Base-by-base conservation (phyloP, 2,888 invertebrate genomes). In the Holacanthella duospinosa region DNA sequence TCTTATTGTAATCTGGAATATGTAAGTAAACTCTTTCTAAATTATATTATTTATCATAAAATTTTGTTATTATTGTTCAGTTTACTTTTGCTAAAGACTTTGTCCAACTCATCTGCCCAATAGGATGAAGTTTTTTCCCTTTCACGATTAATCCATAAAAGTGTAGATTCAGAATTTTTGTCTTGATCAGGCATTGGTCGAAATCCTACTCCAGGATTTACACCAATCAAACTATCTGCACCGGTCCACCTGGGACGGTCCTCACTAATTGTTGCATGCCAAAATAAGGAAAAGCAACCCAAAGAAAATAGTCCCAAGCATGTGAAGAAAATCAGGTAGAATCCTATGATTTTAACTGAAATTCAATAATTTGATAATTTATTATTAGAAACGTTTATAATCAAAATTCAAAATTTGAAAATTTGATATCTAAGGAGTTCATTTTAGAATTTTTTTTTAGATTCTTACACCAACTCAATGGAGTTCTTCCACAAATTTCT, bases 321-420 rank as follows among this genome's bases (percentile, higher is more conserved):
- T 71, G 88, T 84, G 81, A 96, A 97, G 84, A 96, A 97, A 78
- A 96, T 85, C 74, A 94, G 79, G 82, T 97, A 97, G 83, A 97
- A 97, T 72, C 95, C 80, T 74, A 91, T 83, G 79, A 97, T 95
- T 83, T 94, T 93, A 6, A 16, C 55, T 55, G 55, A 16, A 55
- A 28, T 24, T 12, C 3, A 55, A 55, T 16, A 55, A 27, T 16
- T 48, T n/a, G n/a, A n/a, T n/a, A n/a, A n/a, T n/a, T n/a, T n/a
- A n/a, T n/a, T n/a, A n/a, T n/a, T n/a, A n/a, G n/a, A n/a, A n/a
- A n/a, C n/a, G n/a, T n/a, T n/a, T n/a, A 16, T 16, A 36, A 36
- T 6, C 36, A 36, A 36, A 36, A 36, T 36, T 6, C 6, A 36
- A 36, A 36, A 36, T 36, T 16, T 16, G n/a, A n/a, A n/a, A n/a